phyloP scores from a whole-genome alignment of 2,888 invertebrate genomes.

The Diogma glabrata region DNA sequence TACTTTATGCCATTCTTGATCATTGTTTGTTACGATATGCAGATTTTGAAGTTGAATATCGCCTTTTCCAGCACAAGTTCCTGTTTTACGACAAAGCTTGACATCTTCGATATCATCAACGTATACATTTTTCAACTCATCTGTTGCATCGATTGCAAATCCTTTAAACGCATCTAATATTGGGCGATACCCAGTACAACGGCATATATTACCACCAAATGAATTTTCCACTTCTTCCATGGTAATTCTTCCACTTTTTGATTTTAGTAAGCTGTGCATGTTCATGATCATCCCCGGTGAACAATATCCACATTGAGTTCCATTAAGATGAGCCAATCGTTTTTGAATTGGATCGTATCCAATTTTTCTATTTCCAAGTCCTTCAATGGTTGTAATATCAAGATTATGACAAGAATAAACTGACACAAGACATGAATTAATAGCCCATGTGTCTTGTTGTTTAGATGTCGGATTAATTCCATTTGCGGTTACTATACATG shows the following conservation, averaged over 20 bases:
- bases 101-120: slow-evolving; percentile 34
- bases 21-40: slow-evolving; percentile 35
- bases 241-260: slow-evolving; percentile 40
- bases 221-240: slow-evolving; percentile 60
- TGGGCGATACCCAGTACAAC: slow-evolving; percentile 69
- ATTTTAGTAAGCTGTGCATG: slow-evolving; percentile 46
- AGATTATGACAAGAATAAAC: slow-evolving; percentile 51
- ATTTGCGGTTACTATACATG: slow-evolving; percentile 39
- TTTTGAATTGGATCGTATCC: slow-evolving; percentile 61
- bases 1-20: slow-evolving; percentile 46
- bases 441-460: slow-evolving; percentile 41
- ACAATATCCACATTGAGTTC: slow-evolving; percentile 65
- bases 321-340: slow-evolving; percentile 51
- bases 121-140: slow-evolving; percentile 37
- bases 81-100: slow-evolving; percentile 28
- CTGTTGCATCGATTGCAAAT: slow-evolving; percentile 49
- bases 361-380: slow-evolving; percentile 49
- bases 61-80: slow-evolving; percentile 28
- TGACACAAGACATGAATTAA: slow-evolving; percentile 56
- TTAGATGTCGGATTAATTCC: slow-evolving; percentile 34
- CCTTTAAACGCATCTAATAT: slow-evolving; percentile 71
- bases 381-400: slow-evolving; percentile 60
- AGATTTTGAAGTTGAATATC: no score
- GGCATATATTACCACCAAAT: slow-evolving; percentile 66
- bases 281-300: slow-evolving; percentile 69